Percentiles rank a stretch among this genome's conserved stretches.
These are phyloP conservation scores for Lordiphosa collinella DNA, from an alignment of 1,140 invertebrate genomes.

Conservation along the genomic window DNA sequence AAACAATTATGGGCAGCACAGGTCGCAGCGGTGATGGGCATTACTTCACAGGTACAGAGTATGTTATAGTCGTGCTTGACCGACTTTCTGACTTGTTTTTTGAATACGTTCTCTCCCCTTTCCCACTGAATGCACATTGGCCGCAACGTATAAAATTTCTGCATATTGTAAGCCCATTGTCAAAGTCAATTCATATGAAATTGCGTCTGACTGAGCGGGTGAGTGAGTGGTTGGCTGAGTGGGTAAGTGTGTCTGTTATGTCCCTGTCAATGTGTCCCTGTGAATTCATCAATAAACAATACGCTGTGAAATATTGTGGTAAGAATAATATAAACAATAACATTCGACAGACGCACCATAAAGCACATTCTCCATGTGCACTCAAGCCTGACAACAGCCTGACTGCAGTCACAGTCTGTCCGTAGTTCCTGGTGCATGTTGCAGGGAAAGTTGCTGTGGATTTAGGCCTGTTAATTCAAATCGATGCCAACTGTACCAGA, in stretches of 20 bases:
- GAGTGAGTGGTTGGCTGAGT: neutral
- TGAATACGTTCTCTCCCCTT: too few species aligned
- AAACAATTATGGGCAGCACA: too few species aligned
- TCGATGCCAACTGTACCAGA: too few species aligned
- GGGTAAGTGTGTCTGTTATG: slow-evolving; percentile 1
- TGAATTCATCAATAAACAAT: slow-evolving; percentile 45
- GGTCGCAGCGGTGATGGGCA: too few species aligned
- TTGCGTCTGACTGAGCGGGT: neutral
- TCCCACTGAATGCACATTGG: too few species aligned
- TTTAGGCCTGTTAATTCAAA: neutral
- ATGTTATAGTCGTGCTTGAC: too few species aligned
- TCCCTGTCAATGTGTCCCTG: slow-evolving; percentile 15
- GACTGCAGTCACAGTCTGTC: too few species aligned
- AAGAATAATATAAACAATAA: slow-evolving; percentile 56
- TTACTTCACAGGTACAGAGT: too few species aligned
- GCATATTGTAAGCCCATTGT: too few species aligned
- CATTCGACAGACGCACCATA: slow-evolving; percentile 36
- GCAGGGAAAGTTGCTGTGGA: neutral
- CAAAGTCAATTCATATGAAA: slow-evolving; percentile 5
- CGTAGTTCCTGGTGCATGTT: too few species aligned
- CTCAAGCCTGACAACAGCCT: slow-evolving; percentile 7
- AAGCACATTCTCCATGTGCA: slow-evolving; percentile 36
- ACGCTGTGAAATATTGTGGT: slow-evolving; percentile 37
- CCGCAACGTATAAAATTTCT: too few species aligned
- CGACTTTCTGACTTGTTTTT: too few species aligned